These are phyloP conservation scores for Arion vulgaris DNA, from an alignment of 1,140 invertebrate genomes.

Conservation along the genomic window DNA sequence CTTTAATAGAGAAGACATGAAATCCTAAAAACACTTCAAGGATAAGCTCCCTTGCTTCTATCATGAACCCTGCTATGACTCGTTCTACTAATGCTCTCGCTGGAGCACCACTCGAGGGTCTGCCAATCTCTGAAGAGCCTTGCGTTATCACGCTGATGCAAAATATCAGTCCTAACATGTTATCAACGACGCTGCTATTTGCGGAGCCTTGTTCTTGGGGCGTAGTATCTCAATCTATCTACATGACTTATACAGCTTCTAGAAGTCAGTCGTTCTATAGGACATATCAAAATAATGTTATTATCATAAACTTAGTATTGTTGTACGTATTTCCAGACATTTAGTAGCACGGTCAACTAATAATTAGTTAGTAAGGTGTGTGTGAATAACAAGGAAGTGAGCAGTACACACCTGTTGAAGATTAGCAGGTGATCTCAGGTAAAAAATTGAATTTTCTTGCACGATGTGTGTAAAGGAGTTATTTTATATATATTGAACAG, in stretches of 20 bases:
- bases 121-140: slow-evolving; percentile 2
- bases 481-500: too few species aligned
- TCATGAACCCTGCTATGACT: background rate
- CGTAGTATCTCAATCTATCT: background rate
- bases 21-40: background rate
- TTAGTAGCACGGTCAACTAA: too few species aligned
- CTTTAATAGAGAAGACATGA: background rate
- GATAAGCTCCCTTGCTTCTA: background rate
- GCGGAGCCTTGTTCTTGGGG: background rate
- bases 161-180: slow-evolving; percentile 5
- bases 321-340: too few species aligned
- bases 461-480: too few species aligned
- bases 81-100: background rate
- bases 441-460: too few species aligned
- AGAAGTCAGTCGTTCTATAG: background rate
- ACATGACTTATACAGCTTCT: background rate
- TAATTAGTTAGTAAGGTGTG: too few species aligned
- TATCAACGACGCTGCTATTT: background rate
- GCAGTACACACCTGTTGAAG: too few species aligned
- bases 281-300: too few species aligned
- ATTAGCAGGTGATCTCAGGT: too few species aligned
- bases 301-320: too few species aligned
- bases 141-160: slow-evolving; percentile 6
- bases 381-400: too few species aligned
- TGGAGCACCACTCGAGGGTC: background rate